phyloP scores from a whole-genome alignment of 1,140 invertebrate species.

The Eumeta japonica region DNA sequence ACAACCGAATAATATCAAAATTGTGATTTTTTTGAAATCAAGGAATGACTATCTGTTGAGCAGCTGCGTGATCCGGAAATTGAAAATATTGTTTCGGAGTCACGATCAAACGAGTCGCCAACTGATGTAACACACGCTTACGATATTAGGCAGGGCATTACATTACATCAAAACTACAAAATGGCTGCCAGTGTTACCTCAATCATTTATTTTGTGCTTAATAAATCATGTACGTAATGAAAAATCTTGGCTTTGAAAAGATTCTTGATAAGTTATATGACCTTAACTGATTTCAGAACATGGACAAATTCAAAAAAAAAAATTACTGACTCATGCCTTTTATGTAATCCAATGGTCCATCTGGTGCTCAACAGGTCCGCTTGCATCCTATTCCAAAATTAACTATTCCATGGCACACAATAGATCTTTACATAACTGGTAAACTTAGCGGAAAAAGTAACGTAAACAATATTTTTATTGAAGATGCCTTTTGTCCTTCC shows the following conservation, averaged over 20 bases:
- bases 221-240: constrained; percentile 12
- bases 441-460: constrained; percentile 19
- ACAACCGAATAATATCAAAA: no score
- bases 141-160: constrained; percentile 11
- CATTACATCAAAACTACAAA: constrained; percentile 9
- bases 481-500: constrained; percentile 19
- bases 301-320: constrained; percentile 20
- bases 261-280: constrained; percentile 22
- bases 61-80: constrained; percentile 15
- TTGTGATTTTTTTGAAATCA: constrained; percentile 12
- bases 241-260: constrained; percentile 16
- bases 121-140: constrained; percentile 11
- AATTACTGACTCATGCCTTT: constrained; percentile 20
- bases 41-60: constrained; percentile 15
- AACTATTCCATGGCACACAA: no score
- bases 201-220: constrained; percentile 10
- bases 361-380: constrained; percentile 16
- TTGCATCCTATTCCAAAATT: constrained; percentile 23
- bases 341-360: constrained; percentile 22
- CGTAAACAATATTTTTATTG: constrained; percentile 19
- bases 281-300: constrained; percentile 22
- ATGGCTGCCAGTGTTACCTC: constrained; percentile 15
- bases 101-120: constrained; percentile 5
- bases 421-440: constrained; percentile 22
- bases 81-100: constrained; percentile 12